phyloP scores from a whole-genome alignment of 2,797 vertebrate species.

The Rhyacichthys aspro region DNA sequence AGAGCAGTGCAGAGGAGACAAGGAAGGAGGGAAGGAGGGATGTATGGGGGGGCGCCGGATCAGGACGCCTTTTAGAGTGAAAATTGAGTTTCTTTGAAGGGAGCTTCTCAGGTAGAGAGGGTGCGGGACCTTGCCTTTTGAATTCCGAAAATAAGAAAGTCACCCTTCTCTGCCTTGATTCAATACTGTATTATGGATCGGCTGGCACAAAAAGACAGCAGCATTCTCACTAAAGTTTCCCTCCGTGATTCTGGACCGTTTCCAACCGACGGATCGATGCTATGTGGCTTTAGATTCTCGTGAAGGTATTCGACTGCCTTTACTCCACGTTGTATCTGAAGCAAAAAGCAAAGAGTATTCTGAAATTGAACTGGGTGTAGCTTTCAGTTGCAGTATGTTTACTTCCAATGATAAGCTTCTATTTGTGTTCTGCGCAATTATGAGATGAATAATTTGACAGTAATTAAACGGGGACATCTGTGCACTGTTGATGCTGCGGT shows the following conservation, averaged over 20 bases:
- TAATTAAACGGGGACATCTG: no score
- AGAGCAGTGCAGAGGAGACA: conserved; percentile 33
- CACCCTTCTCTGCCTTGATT: conserved; percentile 28
- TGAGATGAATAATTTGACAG: no score
- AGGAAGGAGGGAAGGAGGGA: conserved; percentile 17
- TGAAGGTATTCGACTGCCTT: not conserved
- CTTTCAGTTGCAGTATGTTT: not conserved
- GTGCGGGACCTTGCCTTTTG: conserved; percentile 50
- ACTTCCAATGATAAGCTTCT: no score
- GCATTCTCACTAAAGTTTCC: conserved; percentile 11
- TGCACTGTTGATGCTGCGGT: no score
- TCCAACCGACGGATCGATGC: conserved; percentile 9
- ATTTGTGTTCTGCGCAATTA: no score
- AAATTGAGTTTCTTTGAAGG: conserved; percentile 73
- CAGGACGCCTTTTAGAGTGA: conserved; percentile 58
- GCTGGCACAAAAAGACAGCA: conserved; percentile 13
- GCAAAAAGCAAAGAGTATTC: not conserved
- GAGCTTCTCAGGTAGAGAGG: conserved; percentile 50
- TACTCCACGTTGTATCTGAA: not conserved
- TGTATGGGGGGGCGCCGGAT: conserved; percentile 30
- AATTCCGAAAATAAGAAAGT: conserved; percentile 46
- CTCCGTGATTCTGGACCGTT: conserved; percentile 8
- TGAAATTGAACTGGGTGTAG: no score
- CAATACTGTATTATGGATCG: conserved; percentile 28
- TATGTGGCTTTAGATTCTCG: conserved; percentile 1